Evolutionary conservation across 2,888 invertebrate species (phyloP).

Genomic region (Ormyrus nitidulus): DNA sequence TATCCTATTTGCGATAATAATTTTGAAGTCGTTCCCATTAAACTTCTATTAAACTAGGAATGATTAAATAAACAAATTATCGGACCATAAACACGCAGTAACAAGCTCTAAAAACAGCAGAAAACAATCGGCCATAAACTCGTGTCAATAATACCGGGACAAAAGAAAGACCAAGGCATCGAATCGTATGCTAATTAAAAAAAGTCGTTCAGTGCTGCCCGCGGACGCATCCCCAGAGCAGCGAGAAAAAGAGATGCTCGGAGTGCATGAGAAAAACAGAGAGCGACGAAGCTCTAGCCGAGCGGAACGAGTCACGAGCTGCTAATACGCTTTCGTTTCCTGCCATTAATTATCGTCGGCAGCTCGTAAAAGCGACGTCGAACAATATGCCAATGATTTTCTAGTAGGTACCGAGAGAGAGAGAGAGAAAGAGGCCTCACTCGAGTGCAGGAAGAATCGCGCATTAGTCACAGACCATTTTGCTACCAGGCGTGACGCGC

Average conservation of each 20-base stretch:
- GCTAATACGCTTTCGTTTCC: conserved; percentile 61
- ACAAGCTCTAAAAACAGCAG: background rate
- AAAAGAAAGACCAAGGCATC: conserved; percentile 31
- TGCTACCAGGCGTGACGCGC: conserved; percentile 73
- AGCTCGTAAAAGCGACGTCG: conserved; percentile 59
- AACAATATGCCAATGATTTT: conserved; percentile 71
- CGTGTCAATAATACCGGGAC: background rate
- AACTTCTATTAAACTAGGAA: no score
- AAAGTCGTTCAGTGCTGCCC: background rate
- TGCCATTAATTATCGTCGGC: conserved; percentile 66
- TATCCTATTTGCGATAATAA: no score
- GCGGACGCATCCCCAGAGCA: background rate
- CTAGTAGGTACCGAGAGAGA: conserved; percentile 59
- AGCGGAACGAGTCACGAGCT: conserved; percentile 54
- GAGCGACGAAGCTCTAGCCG: conserved; percentile 42
- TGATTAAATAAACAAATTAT: conserved; percentile 40
- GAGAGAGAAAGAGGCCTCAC: conserved; percentile 38
- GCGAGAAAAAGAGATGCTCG: conserved; percentile 20
- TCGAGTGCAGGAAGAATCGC: conserved; percentile 64
- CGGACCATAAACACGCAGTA: background rate
- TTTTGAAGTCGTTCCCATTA: no score
- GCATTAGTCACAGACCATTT: conserved; percentile 75
- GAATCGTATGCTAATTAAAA: conserved; percentile 48
- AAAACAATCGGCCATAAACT: conserved; percentile 39
- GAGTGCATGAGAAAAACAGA: conserved; percentile 17